Base-by-base conservation (phyloP, 2,113 vertebrate species). In the Alces alces region DNA sequence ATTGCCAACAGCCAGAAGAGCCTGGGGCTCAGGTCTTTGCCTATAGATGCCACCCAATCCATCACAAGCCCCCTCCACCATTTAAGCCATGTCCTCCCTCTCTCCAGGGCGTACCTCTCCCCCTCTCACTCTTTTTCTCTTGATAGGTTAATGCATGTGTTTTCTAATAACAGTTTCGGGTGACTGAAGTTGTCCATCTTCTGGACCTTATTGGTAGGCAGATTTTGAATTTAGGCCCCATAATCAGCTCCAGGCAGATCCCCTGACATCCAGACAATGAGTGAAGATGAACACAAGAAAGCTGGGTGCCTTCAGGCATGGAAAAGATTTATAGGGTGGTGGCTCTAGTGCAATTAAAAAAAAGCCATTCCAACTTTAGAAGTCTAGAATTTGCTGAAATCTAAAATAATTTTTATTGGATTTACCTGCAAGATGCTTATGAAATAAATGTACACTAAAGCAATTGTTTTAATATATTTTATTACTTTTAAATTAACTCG, bases 171-270 rank as follows among this genome's bases (percentile, higher is more conserved):
- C 84, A 33, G 45, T 61, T 91, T 84, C 73, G 10, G 89, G 93
- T 78, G 39, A 33, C 52, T 66, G 33, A 97, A 91, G 33, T 91
- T 61, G 89, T 98, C 61, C 50, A 84, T 97, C 92, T 96, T 93
- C 66, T 80, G 30, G 23, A 87, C 19, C 91, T 83, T 36, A 10
- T 3, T 76, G 60, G 87, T 58, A 92, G 80, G 47, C 21, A 70
- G 47, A 70, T 27, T 88, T 85, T 61, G 66, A 95, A 54, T 86
- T 28, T 23, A 95, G 64, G n/a, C 7, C 52, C 80, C 8, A 30
- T 28, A 47, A 28, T 36, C 82, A 96, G 92, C 79, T 96, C 76
- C 23, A 9, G 94, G 89, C 84, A 70, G 45, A 70, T 9, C 6
- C 4, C 45, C 64, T 66, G 80, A 73, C 5, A 5, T 50, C 66